These are phyloP conservation scores for Buathra laborator DNA, from an alignment of 2,888 invertebrate genomes.

Conservation along the genomic window DNA sequence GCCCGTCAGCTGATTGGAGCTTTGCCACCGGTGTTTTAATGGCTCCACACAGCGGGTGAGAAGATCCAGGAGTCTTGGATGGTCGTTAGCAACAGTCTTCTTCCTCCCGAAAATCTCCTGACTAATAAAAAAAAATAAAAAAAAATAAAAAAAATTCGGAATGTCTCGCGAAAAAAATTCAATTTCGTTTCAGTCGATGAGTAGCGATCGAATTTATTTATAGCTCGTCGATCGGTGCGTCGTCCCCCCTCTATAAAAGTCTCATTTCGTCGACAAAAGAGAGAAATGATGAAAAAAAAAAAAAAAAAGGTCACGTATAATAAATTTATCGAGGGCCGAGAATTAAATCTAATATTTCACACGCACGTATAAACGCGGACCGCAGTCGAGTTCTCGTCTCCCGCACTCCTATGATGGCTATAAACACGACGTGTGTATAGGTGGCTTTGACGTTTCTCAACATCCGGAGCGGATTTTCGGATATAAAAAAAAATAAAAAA, in stretches of 20 bases:
- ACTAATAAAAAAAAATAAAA: neutral
- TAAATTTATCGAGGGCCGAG: conserved; percentile 20
- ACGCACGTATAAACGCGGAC: neutral
- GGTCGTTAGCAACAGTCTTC: conserved; percentile 9
- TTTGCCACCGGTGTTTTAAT: conserved; percentile 60
- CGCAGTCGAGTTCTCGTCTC: neutral
- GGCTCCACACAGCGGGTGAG: conserved; percentile 28
- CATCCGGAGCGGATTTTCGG: neutral
- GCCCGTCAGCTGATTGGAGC: conserved; percentile 57
- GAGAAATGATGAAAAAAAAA: neutral
- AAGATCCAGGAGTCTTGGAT: conserved; percentile 34
- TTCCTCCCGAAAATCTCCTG: neutral
- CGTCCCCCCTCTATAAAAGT: neutral
- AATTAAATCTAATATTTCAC: conserved; percentile 42
- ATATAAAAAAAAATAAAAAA: neutral
- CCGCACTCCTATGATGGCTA: neutral
- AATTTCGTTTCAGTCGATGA: neutral
- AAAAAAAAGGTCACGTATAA: conserved; percentile 6
- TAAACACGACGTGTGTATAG: conserved; percentile 18
- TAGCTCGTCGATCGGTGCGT: neutral
- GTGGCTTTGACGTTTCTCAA: conserved; percentile 20
- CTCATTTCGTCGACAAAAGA: conserved; percentile 11
- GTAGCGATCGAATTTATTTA: conserved; percentile 16
- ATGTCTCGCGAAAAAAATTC: conserved; percentile 3
- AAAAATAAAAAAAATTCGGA: neutral